Conservation (phyloP, 1,140 invertebrate genomes). For the Cotesia glomerata region DNA sequence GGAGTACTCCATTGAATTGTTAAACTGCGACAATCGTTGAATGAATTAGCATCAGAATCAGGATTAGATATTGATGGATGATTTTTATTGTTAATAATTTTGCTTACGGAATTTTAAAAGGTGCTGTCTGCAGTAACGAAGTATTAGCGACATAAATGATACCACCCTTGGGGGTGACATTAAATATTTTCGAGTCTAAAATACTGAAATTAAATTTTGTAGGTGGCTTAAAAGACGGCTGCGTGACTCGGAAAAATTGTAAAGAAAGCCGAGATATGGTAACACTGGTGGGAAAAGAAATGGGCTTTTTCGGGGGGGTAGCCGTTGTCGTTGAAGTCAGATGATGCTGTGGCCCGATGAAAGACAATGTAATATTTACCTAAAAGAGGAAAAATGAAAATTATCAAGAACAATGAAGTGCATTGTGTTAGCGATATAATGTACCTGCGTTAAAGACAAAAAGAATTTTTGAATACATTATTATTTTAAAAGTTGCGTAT, state of each 20-base stretch:
- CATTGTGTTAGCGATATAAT: not conserved
- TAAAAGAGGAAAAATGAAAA: conserved; percentile 25
- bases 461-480: too few relatives aligned
- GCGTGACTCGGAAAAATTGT: conserved; percentile 50
- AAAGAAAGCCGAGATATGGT: conserved; percentile 43
- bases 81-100: not conserved
- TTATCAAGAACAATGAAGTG: too few relatives aligned
- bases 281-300: conserved; percentile 35
- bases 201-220: conserved; percentile 45
- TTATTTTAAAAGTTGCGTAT: not conserved
- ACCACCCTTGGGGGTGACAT: conserved; percentile 63
- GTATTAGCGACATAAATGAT: conserved; percentile 67
- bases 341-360: conserved; percentile 53
- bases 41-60: too few relatives aligned
- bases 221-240: conserved; percentile 45
- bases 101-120: conserved; percentile 52
- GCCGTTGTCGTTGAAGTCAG: conserved; percentile 44
- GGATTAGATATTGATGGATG: too few relatives aligned
- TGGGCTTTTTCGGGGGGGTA: conserved; percentile 20
- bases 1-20: conserved; percentile 62
- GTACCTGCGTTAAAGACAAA: not conserved
- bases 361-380: conserved; percentile 53
- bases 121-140: conserved; percentile 49
- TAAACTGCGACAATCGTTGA: conserved; percentile 44
- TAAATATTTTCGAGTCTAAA: conserved; percentile 56